Percentiles rank a stretch among this genome's conserved stretches.
These are phyloP conservation scores for Neolamprologus longior DNA, from an alignment of 2,113 vertebrate genomes.

Conservation along the genomic window DNA sequence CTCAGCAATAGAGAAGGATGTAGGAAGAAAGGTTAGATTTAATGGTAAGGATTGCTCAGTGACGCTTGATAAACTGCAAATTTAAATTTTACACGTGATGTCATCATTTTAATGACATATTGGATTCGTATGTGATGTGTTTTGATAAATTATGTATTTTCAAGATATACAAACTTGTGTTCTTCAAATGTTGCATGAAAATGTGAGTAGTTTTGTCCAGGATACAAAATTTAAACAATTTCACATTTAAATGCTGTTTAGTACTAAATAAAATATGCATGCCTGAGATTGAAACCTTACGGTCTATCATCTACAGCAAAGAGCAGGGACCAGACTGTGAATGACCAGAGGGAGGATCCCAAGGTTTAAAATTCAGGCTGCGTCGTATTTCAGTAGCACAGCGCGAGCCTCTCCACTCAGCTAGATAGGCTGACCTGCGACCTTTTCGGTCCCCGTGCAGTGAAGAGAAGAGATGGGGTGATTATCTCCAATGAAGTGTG, in stretches of 20 bases:
- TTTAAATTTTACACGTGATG: neutral
- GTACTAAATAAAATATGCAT: neutral
- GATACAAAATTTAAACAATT: neutral
- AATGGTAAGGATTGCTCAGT: neutral
- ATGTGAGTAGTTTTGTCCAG: neutral
- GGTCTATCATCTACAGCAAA: neutral
- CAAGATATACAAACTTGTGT: neutral
- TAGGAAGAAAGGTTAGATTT: neutral
- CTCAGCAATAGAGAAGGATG: neutral
- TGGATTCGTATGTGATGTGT: neutral
- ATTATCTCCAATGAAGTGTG: constrained; percentile 1
- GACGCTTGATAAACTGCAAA: neutral
- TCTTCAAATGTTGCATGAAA: neutral
- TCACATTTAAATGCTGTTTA: neutral
- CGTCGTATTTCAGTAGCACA: neutral
- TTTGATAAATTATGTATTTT: neutral
- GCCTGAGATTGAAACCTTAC: neutral
- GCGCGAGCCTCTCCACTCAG: neutral
- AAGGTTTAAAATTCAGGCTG: neutral
- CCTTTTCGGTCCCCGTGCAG: neutral
- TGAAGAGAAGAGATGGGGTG: neutral
- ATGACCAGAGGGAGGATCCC: neutral
- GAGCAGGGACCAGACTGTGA: neutral
- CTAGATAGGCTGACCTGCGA: neutral
- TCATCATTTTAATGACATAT: neutral